phyloP scores from a whole-genome alignment of 2,113 vertebrate genomes.

The Bombycilla garrulus region DNA sequence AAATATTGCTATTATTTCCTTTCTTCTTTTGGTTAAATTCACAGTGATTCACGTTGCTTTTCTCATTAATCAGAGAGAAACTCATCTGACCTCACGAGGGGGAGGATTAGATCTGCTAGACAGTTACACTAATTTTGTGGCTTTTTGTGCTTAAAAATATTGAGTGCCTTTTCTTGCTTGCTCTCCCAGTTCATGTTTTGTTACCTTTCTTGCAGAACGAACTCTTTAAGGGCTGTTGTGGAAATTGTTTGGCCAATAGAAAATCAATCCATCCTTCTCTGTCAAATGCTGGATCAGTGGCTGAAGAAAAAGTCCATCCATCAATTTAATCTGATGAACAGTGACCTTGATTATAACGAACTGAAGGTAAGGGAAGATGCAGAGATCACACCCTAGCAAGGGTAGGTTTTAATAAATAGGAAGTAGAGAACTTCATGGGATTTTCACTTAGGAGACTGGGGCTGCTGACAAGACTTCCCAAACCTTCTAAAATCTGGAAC shows the following conservation, averaged over 20 bases:
- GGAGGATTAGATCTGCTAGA: not conserved
- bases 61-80: not conserved
- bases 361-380: slow-evolving; percentile 62
- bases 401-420: not conserved
- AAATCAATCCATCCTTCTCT: slow-evolving; percentile 75
- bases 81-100: not conserved
- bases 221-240: slow-evolving; percentile 79
- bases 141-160: not conserved
- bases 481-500: not conserved
- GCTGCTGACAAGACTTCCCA: not conserved
- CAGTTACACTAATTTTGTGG: not conserved
- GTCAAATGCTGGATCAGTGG: slow-evolving; percentile 67
- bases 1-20: not conserved
- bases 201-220: slow-evolving; percentile 69
- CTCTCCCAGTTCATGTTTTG: not conserved
- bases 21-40: not conserved
- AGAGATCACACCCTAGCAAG: not conserved
- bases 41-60: not conserved
- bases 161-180: not conserved
- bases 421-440: not conserved
- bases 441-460: not conserved
- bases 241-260: slow-evolving; percentile 81
- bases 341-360: slow-evolving; percentile 55
- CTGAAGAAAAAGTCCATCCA: slow-evolving; percentile 77
- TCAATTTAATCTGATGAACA: slow-evolving; percentile 71